Conservation (phyloP, 2,113 vertebrate species). For the Clinocottus analis region DNA sequence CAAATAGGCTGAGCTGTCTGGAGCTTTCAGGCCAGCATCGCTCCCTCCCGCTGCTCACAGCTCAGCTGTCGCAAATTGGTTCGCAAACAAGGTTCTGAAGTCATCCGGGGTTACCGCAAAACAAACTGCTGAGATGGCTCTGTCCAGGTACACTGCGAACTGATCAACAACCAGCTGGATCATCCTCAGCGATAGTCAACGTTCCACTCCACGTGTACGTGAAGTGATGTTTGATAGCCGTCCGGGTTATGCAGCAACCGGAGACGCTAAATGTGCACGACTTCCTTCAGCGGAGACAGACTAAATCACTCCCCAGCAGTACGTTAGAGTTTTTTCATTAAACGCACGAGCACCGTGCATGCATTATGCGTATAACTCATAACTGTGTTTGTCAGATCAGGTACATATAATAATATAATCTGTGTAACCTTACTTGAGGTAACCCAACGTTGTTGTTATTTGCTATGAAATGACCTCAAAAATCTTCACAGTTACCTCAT, state of each 20-base stretch:
- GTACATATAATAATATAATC: no score
- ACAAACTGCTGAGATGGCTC: not conserved
- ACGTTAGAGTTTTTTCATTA: not conserved
- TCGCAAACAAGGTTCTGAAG: slow-evolving; percentile 21
- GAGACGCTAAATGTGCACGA: not conserved
- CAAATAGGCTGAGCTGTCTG: not conserved
- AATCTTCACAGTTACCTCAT: no score
- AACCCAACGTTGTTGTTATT: not conserved
- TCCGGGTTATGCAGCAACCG: not conserved
- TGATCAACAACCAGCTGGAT: no score
- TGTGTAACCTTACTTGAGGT: no score
- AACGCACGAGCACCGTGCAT: not conserved
- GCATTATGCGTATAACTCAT: not conserved
- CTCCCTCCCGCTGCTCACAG: slow-evolving; percentile 11
- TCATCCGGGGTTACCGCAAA: not conserved
- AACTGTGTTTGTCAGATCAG: not conserved
- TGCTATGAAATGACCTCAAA: not conserved
- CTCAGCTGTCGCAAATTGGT: slow-evolving; percentile 22
- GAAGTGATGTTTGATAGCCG: slow-evolving; percentile 1
- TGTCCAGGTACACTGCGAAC: no score
- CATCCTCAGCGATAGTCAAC: not conserved
- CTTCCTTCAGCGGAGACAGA: no score
- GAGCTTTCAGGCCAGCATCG: not conserved
- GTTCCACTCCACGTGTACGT: slow-evolving; percentile 23
- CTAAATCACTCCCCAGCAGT: not conserved